Base-by-base conservation (phyloP, 2,888 invertebrate genomes). In the Lithosia quadra region DNA sequence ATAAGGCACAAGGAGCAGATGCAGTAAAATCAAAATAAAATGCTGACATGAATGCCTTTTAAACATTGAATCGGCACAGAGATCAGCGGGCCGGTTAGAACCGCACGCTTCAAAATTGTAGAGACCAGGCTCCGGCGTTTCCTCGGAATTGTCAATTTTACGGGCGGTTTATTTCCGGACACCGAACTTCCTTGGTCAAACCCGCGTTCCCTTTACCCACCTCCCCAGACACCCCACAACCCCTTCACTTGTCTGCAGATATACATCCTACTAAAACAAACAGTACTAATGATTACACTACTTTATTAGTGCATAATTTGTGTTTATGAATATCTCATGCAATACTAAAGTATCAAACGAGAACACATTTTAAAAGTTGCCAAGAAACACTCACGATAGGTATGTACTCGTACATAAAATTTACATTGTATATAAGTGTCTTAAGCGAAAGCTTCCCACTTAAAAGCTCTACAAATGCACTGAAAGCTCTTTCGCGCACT, bases 81-180 rank as follows among this genome's bases (percentile, higher is more conserved):
- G 79, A 80, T 75, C 83, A 80, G 75, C 73, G 79, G 80, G 75
- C 82, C 82, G 76, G 81, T 78, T 74, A 62, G 77, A 80, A 82
- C 82, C 82, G 83, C 83, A 85, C 86, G 84, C 82, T 89, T 90
- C 90, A 88, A 88, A 91, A 92, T 91, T 88, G 91, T 92, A 91
- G 91, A 85, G 85, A 81, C 85, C 91, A 88, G 88, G 88, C 90
- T 88, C 90, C 87, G 86, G 87, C 83, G 83, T 84, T 90, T 90
- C 87, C 90, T 91, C 91, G 95, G 95, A 96, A 96, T 96, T 96
- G 96, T 92, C 96, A 96, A 96, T 96, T 96, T 96, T 96, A 96
- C 96, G 96, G 95, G 93, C 95, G 96, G 96, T 96, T 96, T 96
- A 95, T 95, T 95, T 93, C 94, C 95, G 95, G 95, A 94, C 94